phyloP scores from a whole-genome alignment of 1,140 invertebrate genomes.

The Dreissena rostriformis region DNA sequence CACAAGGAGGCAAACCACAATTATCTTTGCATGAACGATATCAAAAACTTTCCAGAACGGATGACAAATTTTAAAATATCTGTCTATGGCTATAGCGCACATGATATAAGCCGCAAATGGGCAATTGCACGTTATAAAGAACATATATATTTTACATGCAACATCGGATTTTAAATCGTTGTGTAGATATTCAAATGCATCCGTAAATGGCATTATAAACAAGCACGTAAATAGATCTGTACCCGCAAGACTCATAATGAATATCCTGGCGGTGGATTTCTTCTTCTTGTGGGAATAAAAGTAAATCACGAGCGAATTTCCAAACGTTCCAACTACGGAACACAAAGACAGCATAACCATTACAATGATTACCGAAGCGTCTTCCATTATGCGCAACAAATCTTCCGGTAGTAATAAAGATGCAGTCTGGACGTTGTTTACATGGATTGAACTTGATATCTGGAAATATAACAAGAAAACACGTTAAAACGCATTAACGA shows the following conservation, averaged over 20 bases:
- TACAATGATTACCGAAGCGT: constrained; percentile 2
- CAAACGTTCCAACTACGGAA: constrained; percentile 73
- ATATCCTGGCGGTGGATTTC: constrained; percentile 77
- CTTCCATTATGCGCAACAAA: constrained; percentile 18
- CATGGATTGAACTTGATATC: too few relatives aligned
- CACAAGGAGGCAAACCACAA: constrained; percentile 64
- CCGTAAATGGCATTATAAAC: constrained; percentile 77
- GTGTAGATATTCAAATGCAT: constrained; percentile 68
- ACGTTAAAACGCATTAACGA: too few relatives aligned
- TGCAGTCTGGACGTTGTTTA: too few relatives aligned
- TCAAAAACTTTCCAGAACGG: constrained; percentile 76
- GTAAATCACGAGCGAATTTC: constrained; percentile 78
- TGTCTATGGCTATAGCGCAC: constrained; percentile 79
- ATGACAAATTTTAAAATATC: constrained; percentile 80
- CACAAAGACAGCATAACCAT: constrained; percentile 71
- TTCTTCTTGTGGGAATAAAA: constrained; percentile 78
- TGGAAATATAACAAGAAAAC: too few relatives aligned
- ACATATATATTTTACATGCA: constrained; percentile 78
- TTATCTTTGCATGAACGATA: constrained; percentile 70
- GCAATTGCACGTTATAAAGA: constrained; percentile 78
- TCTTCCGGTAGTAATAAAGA: too few relatives aligned
- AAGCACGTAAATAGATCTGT: constrained; percentile 78
- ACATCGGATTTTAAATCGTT: constrained; percentile 71
- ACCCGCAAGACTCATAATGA: constrained; percentile 77
- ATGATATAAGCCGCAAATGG: constrained; percentile 79